Evolutionary conservation across 2,113 vertebrate genomes (phyloP).

Genomic region (Phylloscopus trochiloides): DNA sequence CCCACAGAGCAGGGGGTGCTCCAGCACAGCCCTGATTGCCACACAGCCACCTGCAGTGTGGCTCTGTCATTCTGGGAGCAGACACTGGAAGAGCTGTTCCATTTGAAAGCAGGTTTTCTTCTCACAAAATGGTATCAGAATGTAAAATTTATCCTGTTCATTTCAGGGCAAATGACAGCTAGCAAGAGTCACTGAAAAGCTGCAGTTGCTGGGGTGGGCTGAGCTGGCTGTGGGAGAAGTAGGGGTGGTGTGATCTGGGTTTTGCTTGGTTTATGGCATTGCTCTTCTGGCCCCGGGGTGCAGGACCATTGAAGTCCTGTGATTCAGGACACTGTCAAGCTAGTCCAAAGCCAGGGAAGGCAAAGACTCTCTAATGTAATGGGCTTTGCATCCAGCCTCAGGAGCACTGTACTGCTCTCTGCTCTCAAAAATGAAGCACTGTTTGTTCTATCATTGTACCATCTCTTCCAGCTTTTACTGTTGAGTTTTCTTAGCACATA

Average conservation of each 20-base stretch:
- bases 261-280: neutral
- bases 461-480: neutral
- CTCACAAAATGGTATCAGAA: neutral
- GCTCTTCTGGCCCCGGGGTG: neutral
- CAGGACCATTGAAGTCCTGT: neutral
- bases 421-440: neutral
- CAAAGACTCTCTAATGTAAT: neutral
- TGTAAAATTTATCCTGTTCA: neutral
- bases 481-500: neutral
- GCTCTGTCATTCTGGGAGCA: neutral
- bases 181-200: neutral
- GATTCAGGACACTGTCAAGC: neutral
- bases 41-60: neutral
- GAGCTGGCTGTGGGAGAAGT: neutral
- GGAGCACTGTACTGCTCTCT: neutral
- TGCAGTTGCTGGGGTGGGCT: neutral
- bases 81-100: neutral
- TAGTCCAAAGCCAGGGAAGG: neutral
- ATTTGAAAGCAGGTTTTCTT: neutral
- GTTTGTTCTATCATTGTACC: neutral
- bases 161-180: neutral
- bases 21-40: neutral
- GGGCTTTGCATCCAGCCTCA: neutral
- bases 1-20: rapidly evolving
- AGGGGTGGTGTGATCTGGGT: neutral